Base-by-base conservation (phyloP, 1,140 invertebrate species). In the Acromyrmex echinatior region DNA sequence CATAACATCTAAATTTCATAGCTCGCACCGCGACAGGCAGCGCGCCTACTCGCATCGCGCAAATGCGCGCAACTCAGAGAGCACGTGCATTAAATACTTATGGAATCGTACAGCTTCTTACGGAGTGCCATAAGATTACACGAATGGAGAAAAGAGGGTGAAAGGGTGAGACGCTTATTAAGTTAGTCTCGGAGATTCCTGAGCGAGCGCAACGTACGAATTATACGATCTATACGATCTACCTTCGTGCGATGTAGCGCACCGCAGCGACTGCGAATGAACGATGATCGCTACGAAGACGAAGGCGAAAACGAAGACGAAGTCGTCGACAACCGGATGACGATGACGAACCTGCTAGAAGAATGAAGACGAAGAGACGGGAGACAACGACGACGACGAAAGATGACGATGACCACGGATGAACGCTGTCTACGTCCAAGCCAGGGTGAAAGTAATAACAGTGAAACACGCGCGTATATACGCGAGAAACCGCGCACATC, bases 391-490 rank as follows among this genome's bases (percentile, higher is more conserved):
- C 60, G 73, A 73, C 39, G 62, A 45, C 62, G 31, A 31, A 86
- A 82, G 87, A 78, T 66, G 78, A 88, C 77, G 87, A 79, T 28
- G 21, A 49, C 39, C 65, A 21, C 79, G 79, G 87, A 80, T 63
- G 87, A 71, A 71, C 62, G 35, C 82, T 78, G 87, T 45, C 49
- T 31, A 60, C 53, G 87, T 65, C 53, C 28, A 86, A 77, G 89
- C 87, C 84, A 86, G 89, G 88, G 92, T 94, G 92, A 93, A 94
- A 94, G 93, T 95, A 95, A 95, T 95, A 93, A 95, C 92, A 94
- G 94, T 93, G 93, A 94, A 93, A 93, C 89, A 81, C 90, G 89
- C 71, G 87, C 71, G 88, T 85, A 16, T 31, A 65, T 65, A 49
- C 76, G 49, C 63, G 63, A 35, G 58, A 63, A 86, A 85, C 70